phyloP scores from a whole-genome alignment of 2,113 vertebrate species.

The Tamias sibiricus region DNA sequence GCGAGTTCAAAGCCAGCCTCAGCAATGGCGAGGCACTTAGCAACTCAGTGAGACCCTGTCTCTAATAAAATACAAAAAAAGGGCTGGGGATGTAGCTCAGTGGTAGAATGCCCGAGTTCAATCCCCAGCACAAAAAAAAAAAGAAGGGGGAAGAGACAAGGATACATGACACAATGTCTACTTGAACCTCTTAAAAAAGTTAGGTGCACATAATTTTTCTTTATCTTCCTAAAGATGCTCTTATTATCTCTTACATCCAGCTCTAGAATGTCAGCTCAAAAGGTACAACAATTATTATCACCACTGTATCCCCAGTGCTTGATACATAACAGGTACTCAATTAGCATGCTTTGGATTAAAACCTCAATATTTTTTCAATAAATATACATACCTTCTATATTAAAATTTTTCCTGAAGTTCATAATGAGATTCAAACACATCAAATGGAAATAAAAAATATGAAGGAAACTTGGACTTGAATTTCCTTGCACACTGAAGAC shows the following conservation, averaged over 20 bases:
- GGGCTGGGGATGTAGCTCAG: too few relatives aligned
- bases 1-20: too few relatives aligned
- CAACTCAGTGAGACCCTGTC: too few relatives aligned
- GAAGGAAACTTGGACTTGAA: neutral
- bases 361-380: neutral
- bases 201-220: neutral
- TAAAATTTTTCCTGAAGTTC: conserved; percentile 4
- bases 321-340: neutral
- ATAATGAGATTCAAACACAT: neutral
- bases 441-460: conserved; percentile 10
- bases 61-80: too few relatives aligned
- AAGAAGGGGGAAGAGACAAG: neutral
- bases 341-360: neutral
- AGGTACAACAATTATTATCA: neutral
- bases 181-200: neutral
- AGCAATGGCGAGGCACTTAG: too few relatives aligned
- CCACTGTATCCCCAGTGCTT: neutral
- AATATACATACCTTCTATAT: conserved; percentile 1
- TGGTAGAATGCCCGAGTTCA: too few relatives aligned
- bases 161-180: neutral
- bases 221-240: neutral
- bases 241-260: neutral
- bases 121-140: too few relatives aligned
- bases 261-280: conserved; percentile 23
- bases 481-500: neutral